A percentile compares a stretch with the other conserved stretches of the same genome.
These are phyloP conservation scores for Phymanthus crucifer DNA, from an alignment of 92 coral and sea anemone species.

Conservation along the genomic window DNA sequence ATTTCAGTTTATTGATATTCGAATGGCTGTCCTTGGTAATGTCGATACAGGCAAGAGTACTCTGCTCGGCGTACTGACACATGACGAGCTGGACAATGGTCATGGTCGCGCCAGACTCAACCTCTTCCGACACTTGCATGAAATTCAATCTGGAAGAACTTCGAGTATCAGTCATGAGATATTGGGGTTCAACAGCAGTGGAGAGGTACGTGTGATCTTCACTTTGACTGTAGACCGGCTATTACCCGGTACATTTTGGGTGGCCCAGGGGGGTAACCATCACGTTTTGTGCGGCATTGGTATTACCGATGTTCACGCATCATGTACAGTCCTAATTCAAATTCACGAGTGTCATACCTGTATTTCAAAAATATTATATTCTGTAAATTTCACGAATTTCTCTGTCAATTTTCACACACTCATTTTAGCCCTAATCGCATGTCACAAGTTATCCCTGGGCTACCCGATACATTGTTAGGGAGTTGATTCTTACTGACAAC, in stretches of 20 bases:
- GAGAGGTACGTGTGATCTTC: constrained; percentile 68
- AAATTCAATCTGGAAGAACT: constrained; percentile 94
- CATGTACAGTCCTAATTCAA: too few species aligned
- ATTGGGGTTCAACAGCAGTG: constrained; percentile 88
- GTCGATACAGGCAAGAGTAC: constrained; percentile 99
- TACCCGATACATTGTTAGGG: too few species aligned
- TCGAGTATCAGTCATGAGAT: constrained; percentile 99
- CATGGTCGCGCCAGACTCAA: constrained; percentile 96
- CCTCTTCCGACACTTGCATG: constrained; percentile 93
- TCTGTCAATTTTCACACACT: too few species aligned
- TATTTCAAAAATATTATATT: too few species aligned
- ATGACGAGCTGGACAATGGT: constrained; percentile 97
- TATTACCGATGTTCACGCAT: too few species aligned
- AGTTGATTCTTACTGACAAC: too few species aligned
- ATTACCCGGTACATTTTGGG: background rate
- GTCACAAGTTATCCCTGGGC: too few species aligned
- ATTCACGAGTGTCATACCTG: too few species aligned
- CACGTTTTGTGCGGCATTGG: too few species aligned
- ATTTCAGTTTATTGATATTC: constrained; percentile 81
- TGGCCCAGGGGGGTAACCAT: too few species aligned
- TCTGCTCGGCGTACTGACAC: constrained; percentile 86
- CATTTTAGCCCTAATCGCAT: too few species aligned
- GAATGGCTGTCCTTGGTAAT: constrained; percentile 96
- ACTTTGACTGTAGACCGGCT: background rate
- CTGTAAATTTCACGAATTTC: too few species aligned